Evolutionary conservation across 2,888 invertebrate species (phyloP), one percentile per base, ranked within the genome.

Genomic region (Lasioglossum villosulum): DNA sequence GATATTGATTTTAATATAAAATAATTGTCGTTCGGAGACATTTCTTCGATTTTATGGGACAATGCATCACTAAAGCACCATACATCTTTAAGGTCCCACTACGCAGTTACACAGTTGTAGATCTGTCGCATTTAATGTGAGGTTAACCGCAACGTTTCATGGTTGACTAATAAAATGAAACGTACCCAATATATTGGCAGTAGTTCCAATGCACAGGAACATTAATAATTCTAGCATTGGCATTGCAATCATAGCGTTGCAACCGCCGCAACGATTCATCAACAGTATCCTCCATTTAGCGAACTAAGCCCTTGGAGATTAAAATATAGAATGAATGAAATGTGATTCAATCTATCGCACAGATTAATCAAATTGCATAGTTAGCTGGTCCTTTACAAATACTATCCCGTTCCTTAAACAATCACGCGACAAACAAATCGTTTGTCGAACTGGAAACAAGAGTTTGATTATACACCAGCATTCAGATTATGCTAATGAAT

Each of bases 151-250:
- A 48, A 52, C n/a, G 71, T 75, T 84, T 77, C 75, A 75, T 59
- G 78, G 71, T 83, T 59, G 23, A 48, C 71, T 82, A 78, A 82
- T 84, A 78, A 84, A 78, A 84, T 52, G 75, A 82, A 84, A 75
- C 45, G 37, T 34, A 27, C 30, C 30, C 45, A 30, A 75, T 63
- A 68, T 19, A 78, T 78, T 48, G 66, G 37, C 56, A 59, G 72
- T 10, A 23, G 34, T 23, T 68, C 23, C 63, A 10, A 19, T 59
- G 39, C 42, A 59, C 45, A 39, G 30, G 10, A 63, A 4, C 39
- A 71, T 42, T 34, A 56, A 66, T 81, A 76, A 81, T 73, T 81
- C 48, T 71, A 52, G 48, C 48, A 42, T 75, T 39, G 39, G 14
- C 48, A 52, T 19, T 52, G 39, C 14, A 59, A 75, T 63, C 27